Evolutionary conservation across 2,797 vertebrate species (phyloP).

Genomic region (Dallia pectoralis): DNA sequence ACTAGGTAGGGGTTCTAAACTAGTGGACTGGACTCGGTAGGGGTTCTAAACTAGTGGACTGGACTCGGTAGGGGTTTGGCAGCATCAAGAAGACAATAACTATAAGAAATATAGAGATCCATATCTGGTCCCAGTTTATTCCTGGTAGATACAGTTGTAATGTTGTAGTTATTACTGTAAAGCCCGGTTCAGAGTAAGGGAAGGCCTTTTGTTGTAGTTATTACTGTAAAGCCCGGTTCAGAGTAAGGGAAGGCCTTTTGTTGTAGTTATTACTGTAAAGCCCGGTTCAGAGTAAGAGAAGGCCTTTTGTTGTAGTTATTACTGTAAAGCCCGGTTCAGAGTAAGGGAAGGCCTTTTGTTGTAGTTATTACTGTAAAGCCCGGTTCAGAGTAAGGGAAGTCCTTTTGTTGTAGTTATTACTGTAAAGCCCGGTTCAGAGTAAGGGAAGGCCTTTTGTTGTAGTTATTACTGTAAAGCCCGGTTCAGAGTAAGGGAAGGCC

Average conservation of each 20-base stretch:
- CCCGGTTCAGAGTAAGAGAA: constrained; percentile 76
- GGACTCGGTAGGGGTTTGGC: not conserved
- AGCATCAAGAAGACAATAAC: not conserved
- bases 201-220: too few relatives aligned
- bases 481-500: constrained; percentile 79
- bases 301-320: constrained; percentile 86
- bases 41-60: too few relatives aligned
- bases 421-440: constrained; percentile 81
- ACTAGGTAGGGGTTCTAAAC: too few relatives aligned
- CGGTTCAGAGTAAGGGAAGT: constrained; percentile 78
- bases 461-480: constrained; percentile 78
- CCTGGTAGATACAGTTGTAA: not conserved
- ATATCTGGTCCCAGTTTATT: not conserved
- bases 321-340: constrained; percentile 81
- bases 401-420: constrained; percentile 49
- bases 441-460: too few relatives aligned
- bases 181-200: constrained; percentile 76
- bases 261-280: constrained; percentile 83
- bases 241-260: constrained; percentile 82
- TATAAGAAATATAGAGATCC: not conserved
- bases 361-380: constrained; percentile 74
- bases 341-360: constrained; percentile 77
- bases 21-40: not conserved
- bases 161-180: constrained; percentile 70
- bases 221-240: constrained; percentile 82